Evolutionary conservation across 2,888 invertebrate species (phyloP).

Genomic region (Noctua fimbriata): DNA sequence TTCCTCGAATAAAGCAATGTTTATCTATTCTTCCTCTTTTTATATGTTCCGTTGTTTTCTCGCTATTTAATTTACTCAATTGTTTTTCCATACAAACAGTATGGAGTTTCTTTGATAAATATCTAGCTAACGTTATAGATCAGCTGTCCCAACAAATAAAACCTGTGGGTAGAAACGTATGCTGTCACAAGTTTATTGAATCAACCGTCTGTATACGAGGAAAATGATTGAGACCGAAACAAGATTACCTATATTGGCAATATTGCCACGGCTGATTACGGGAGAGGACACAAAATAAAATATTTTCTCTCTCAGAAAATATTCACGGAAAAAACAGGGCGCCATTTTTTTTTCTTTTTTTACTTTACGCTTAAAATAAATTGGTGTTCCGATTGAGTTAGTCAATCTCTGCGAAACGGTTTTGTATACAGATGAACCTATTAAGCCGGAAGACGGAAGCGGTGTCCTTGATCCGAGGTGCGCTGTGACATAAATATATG

Average conservation of each 20-base stretch:
- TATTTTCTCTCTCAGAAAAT: slow-evolving; percentile 55
- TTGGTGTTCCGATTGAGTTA: slow-evolving; percentile 54
- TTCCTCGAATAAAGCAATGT: slow-evolving; percentile 43
- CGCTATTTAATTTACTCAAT: slow-evolving; percentile 13
- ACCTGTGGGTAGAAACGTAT: slow-evolving; percentile 39
- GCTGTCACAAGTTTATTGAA: slow-evolving; percentile 65
- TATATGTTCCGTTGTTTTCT: slow-evolving; percentile 32
- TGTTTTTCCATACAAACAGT: neutral
- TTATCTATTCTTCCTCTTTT: slow-evolving; percentile 13
- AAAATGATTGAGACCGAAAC: slow-evolving; percentile 68
- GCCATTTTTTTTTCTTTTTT: slow-evolving; percentile 40
- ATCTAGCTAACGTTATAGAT: slow-evolving; percentile 16
- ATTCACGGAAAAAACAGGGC: slow-evolving; percentile 44
- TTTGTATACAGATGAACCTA: slow-evolving; percentile 59
- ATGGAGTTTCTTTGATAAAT: neutral
- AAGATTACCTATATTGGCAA: slow-evolving; percentile 68
- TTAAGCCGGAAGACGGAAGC: slow-evolving; percentile 68
- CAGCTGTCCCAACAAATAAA: slow-evolving; percentile 44
- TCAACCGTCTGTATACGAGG: slow-evolving; percentile 59
- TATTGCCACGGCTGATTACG: slow-evolving; percentile 67
- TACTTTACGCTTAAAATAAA: slow-evolving; percentile 56
- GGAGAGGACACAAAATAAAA: slow-evolving; percentile 56
- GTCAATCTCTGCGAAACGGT: slow-evolving; percentile 53
- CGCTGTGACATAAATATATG: slow-evolving; percentile 69
- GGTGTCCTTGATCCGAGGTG: slow-evolving; percentile 71